These are phyloP conservation scores for Himantopus leucocephalus DNA, from an alignment of 2,113 vertebrate genomes.

Conservation along the genomic window DNA sequence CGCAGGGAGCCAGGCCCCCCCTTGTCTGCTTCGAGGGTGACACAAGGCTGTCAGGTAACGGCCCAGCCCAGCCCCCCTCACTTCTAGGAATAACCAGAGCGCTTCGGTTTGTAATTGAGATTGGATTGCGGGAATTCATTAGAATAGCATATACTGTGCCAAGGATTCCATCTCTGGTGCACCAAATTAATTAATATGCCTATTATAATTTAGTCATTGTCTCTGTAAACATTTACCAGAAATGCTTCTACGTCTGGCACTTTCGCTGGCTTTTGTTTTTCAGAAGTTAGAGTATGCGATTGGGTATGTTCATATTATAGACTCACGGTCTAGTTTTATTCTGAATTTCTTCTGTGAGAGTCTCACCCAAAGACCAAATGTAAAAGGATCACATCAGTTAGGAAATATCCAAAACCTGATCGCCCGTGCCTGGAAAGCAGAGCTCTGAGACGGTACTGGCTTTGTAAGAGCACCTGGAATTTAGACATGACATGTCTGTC, in stretches of 20 bases:
- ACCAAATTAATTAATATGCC: neutral
- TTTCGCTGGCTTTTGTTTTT: neutral
- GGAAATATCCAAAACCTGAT: neutral
- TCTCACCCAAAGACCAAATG: neutral
- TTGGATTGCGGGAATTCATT: neutral
- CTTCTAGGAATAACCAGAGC: accelerated
- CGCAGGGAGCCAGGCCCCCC: neutral
- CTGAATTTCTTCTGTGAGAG: neutral
- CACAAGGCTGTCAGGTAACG: neutral
- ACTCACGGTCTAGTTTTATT: neutral
- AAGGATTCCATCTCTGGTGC: neutral
- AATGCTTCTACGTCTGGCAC: neutral
- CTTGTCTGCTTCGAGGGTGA: neutral
- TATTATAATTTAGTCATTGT: neutral
- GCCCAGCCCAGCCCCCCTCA: neutral
- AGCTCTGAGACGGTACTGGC: accelerated
- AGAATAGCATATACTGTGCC: neutral
- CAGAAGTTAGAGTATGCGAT: neutral
- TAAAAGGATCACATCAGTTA: neutral
- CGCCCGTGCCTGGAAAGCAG: neutral
- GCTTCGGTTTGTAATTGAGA: neutral
- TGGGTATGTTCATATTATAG: neutral
- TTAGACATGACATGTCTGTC: neutral
- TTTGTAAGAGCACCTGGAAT: neutral
- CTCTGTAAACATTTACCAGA: neutral